These are phyloP conservation scores for Emmelina monodactyla DNA, from an alignment of 2,888 invertebrate genomes.

Conservation along the genomic window DNA sequence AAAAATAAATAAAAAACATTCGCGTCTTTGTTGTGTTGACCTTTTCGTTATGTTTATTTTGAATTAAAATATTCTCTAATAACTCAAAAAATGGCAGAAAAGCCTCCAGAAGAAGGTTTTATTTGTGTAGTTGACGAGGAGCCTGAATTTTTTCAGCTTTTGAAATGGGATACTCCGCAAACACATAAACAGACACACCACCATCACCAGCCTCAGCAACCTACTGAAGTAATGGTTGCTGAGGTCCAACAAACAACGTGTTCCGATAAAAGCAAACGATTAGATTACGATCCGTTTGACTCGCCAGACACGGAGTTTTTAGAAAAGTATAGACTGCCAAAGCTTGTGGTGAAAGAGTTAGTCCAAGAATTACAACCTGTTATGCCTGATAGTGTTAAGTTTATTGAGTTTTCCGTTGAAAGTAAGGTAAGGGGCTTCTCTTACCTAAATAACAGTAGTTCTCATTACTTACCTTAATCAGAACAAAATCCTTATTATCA, in stretches of 20 bases:
- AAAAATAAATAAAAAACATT: too few relatives aligned
- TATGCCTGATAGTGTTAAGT: constrained; percentile 50
- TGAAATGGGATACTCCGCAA: constrained; percentile 55
- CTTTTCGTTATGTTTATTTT: neutral
- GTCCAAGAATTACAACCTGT: constrained; percentile 47
- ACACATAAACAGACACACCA: constrained; percentile 40
- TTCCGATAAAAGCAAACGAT: constrained; percentile 34
- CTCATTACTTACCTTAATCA: neutral
- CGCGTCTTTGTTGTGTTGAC: too few relatives aligned
- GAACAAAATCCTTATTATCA: neutral
- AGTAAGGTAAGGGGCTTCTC: constrained; percentile 34
- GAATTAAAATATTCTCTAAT: neutral
- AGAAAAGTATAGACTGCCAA: constrained; percentile 43
- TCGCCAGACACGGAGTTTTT: constrained; percentile 41
- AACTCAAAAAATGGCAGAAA: constrained; percentile 38
- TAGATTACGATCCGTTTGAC: constrained; percentile 47
- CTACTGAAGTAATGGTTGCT: neutral
- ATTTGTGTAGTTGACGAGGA: constrained; percentile 58
- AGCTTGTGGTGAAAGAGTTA: constrained; percentile 41
- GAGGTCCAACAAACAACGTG: constrained; percentile 19
- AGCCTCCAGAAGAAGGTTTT: constrained; percentile 52
- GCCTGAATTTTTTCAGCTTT: constrained; percentile 49
- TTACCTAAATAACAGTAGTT: neutral
- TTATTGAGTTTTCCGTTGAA: constrained; percentile 51
- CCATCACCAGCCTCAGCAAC: constrained; percentile 21